Evolutionary conservation across 2,113 vertebrate species (phyloP), one percentile per base, ranked within the genome.

Genomic region (Dipodomys merriami): DNA sequence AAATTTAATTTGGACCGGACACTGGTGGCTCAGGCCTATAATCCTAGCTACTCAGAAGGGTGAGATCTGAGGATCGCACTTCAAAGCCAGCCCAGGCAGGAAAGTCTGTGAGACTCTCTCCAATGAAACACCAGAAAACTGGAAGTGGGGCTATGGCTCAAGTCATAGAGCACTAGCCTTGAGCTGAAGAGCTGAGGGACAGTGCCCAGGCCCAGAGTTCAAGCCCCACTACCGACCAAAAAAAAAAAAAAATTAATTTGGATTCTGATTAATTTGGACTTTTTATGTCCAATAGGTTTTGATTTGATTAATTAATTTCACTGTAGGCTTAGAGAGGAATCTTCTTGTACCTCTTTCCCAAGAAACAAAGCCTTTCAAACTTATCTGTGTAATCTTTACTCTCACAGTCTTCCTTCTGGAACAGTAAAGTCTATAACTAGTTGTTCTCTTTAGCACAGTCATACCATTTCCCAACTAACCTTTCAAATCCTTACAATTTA

Each of bases 401-500:
- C n/a, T 77, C 12, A 62, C 19, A 12, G 2, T 60, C 46, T 16
- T 76, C 27, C 16, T 35, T 13, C 64, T 13, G 27, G 0, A 86
- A 19, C 25, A 64, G 7, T 7, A 60, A 80, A 39, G 15, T 72
- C 65, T 62, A 62, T 15, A 46, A 39, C 0, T 7, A 83, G n/a
- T 46, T 25, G 6, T 27, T 49, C 44, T 30, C 11, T 39, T 92
- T 82, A 77, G 71, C 88, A 86, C 25, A 96, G 68, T 86, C 91
- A 39, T n/a, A 27, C 53, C 22, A 87, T 27, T 80, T 79, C 83
- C 92, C 57, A 60, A 69, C 53, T n/a, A 0, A 95, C 53, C 90
- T 96, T 94, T 96, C 93, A 95, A 96, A 93, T 71, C 88, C 87
- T 95, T 46, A 67, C 78, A 94, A 88, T 86, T 79, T 97, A 97